Base-by-base conservation (phyloP, 2,888 invertebrate species). In the Dioctria rufipes region DNA sequence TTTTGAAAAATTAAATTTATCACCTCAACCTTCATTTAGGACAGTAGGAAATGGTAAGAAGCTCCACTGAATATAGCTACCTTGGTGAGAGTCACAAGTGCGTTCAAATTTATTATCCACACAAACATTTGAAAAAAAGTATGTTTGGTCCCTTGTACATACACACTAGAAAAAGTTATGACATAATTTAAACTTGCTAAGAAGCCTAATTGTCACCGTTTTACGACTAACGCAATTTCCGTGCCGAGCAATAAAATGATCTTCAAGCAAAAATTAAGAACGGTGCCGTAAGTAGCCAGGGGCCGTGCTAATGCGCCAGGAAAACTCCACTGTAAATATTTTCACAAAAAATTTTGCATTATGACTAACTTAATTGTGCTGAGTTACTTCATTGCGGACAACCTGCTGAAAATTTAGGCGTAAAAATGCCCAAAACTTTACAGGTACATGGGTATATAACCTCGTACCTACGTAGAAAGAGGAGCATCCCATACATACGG, bases 351-450 rank as follows among this genome's bases (percentile, higher is more conserved):
- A 63, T 39, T 61, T 77, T 77, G 51, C 63, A 63, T 77, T 77
- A 77, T 77, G 77, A 63, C 77, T 63, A 77, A 77, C 77, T 77
- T 77, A 77, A 77, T 77, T 77, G 63, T 46, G 77, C 40, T 49
- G 77, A 77, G 77, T 63, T 77, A 77, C 77, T 77, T 77, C 77
- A 77, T 77, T 77, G 77, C 77, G 77, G 77, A 77, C 61, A 77
- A 77, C 77, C 77, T 77, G 77, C 63, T 77, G 77, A 77, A 77
- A 77, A 77, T 77, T 77, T 77, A 77, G 77, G 77, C 77, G 43
- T 77, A 63, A 77, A 77, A 77, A 63, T 40, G 49, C 37, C 13
- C 11, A 43, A 77, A 77, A 77, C 37, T 49, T 77, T 49, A 8
- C 63, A 49, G 63, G 37, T 63, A 25, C 25, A 25, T 25, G 25